Base-by-base conservation (phyloP, 1,140 invertebrate species). In the Liolophura sinensis region DNA sequence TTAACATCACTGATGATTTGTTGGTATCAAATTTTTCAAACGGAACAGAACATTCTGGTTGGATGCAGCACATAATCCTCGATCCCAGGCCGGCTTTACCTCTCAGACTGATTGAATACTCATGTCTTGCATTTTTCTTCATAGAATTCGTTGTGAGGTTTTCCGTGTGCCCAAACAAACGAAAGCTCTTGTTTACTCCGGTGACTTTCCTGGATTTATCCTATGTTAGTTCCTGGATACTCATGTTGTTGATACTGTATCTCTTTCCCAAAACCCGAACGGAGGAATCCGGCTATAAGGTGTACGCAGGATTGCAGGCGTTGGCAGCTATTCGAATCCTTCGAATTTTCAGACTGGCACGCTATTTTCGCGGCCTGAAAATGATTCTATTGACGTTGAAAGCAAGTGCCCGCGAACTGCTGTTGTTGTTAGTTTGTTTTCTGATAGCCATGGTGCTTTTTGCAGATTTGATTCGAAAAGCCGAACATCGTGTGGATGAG, bases 231-330 rank as follows among this genome's bases (percentile, higher is more conserved):
- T 85, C 51, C 55, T 80, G 55, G 74, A 64, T 51, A 59, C 58
- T 51, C 56, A 68, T 71, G 9, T 64, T 69, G 49, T 70, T 69
- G 4, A 54, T 76, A 14, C 68, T 74, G 18, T 74, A 78, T 60
- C 16, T 75, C 15, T 22, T 73, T 6, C 73, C 71, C 55, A 27
- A 76, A 12, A 64, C 76, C 15, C 76, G 74, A 6, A 76, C 74
- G 40, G 76, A 76, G 55, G 69, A 72, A 25, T 73, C 69, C 24
- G 60, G 74, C 18, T 56, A 67, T n/a, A 51, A 72, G 11, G 95
- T 75, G 0, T 63, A 73, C 55, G 15, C 14, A 1, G 60, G 76
- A 15, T 55, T 78, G 1, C 62, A 75, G 52, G 70, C 74, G 12
- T 62, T 72, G 1, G 67, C 73, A 52, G 65, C 78, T 15, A 40